Evolutionary conservation across 2,113 vertebrate species (phyloP), one percentile per base, ranked within the genome.

Genomic region (Taxidea taxus): DNA sequence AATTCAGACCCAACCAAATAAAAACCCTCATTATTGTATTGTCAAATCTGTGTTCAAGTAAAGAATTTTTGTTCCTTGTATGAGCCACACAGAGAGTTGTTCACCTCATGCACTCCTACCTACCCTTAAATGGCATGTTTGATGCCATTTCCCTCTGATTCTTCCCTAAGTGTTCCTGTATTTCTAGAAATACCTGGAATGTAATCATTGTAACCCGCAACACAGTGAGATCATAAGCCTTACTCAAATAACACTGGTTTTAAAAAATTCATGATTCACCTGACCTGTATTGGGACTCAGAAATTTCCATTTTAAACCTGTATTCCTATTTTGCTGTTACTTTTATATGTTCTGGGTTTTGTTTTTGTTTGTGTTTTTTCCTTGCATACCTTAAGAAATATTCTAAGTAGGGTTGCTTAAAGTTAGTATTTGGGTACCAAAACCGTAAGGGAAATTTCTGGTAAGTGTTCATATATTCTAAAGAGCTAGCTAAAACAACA

Each of bases 251-350:
- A 14, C 42, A 68, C 9, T 39, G 11, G 5, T 85, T 66, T 15
- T 64, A 16, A 51, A 58, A 29, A 83, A 15, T 68, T 56, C 10
- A 34, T 82, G 37, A 87, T 75, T 78, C 51, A 44, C 8, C 15
- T 49, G 27, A 58, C 7, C 7, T 56, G 6, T 39, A 82, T 29
- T 23, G n/a, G 15, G 21, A 66, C 20, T 44, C 27, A 39, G 39
- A 82, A 74, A 74, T 47, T 10, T 62, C 14, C 18, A 20, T 31
- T 54, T 82, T 49, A 64, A 81, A 74, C 4, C 47, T 23, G 13
- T 25, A 16, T 6, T 34, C 11, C 0, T 72, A 29, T 20, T 66
- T 27, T n/a, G 44, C 3, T 7, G 3, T 47, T 81, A 5, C 8
- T 85, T 85, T n/a, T 54, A 44, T 64, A 29, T 49, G 8, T 27